Base-by-base conservation (phyloP, 2,113 vertebrate genomes). In the Bos indicus region DNA sequence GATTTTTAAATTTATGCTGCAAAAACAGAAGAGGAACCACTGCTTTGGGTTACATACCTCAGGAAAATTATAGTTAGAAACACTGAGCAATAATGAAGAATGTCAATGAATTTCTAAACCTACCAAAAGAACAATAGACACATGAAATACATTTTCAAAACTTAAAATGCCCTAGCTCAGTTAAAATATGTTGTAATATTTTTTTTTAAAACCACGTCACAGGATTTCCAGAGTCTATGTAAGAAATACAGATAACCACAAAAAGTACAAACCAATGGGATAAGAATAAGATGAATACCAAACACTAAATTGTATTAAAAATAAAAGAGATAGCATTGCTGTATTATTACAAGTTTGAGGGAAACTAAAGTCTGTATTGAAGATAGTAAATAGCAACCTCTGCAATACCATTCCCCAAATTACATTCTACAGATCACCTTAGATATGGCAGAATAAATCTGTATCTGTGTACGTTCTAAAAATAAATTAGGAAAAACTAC, bases 231-330 rank as follows among this genome's bases (percentile, higher is more conserved):
- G 82, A 94, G 60, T 84, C 52, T 74, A 3, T 64, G 30, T 85
- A 87, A 89, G 82, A 88, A 91, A 91, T 87, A 78, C 74, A 81
- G 64, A 71, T 67, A 94, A 46, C 33, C 15, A 23, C 1, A 62
- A 67, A 56, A 85, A 86, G 95, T 86, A 48, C 15, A 94, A 46
- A 91, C 52, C 88, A 28, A 60, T 56, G 88, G 52, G 30, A 30
- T 88, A 8, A 48, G 52, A 46, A 74, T 54, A 67, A 90, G 21
- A 95, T 90, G 23, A 94, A 94, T 97, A 82, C 40, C 81, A 90
- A 94, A n/a, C 90, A 88, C 46, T 36, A 28, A 78, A 85, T 94
- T 82, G 33, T 57, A 62, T 97, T 97, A 88, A 82, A 85, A 54
- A 92, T 28, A 90, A 86, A 60, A 95, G 51, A 80, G 46, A 56